These are phyloP conservation scores for Nasonovia ribisnigri DNA, from an alignment of 2,888 invertebrate species.

Conservation along the genomic window DNA sequence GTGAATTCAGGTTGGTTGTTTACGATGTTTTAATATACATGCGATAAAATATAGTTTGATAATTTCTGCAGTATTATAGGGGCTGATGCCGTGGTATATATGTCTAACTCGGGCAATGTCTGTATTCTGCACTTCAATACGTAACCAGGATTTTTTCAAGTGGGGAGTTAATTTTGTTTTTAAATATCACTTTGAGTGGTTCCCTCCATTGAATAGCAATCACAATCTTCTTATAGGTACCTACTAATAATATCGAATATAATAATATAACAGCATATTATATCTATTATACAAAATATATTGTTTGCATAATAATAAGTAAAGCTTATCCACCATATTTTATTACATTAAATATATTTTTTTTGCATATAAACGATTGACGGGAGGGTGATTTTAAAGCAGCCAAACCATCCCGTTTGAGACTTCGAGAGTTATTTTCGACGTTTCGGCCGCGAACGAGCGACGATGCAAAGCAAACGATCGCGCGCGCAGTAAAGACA, in stretches of 20 bases:
- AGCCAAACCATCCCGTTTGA: neutral
- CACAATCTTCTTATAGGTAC: neutral
- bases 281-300: too few relatives aligned
- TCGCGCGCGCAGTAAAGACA: neutral
- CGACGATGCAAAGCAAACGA: neutral
- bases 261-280: neutral
- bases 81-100: too few relatives aligned
- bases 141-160: neutral
- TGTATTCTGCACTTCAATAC: neutral
- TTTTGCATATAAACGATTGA: neutral
- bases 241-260: neutral
- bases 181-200: neutral
- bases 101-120: too few relatives aligned
- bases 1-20: too few relatives aligned
- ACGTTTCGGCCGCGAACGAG: conserved; percentile 11
- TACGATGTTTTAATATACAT: neutral
- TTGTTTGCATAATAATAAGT: neutral
- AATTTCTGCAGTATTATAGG: too few relatives aligned
- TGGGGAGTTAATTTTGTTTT: neutral
- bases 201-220: neutral
- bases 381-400: neutral
- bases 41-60: neutral
- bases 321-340: neutral
- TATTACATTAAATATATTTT: neutral
- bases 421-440: conserved; percentile 41